Percentiles rank a stretch among this genome's conserved stretches.
phyloP scores from a whole-genome alignment of 2,113 vertebrate species.

The Vanacampus margaritifer region DNA sequence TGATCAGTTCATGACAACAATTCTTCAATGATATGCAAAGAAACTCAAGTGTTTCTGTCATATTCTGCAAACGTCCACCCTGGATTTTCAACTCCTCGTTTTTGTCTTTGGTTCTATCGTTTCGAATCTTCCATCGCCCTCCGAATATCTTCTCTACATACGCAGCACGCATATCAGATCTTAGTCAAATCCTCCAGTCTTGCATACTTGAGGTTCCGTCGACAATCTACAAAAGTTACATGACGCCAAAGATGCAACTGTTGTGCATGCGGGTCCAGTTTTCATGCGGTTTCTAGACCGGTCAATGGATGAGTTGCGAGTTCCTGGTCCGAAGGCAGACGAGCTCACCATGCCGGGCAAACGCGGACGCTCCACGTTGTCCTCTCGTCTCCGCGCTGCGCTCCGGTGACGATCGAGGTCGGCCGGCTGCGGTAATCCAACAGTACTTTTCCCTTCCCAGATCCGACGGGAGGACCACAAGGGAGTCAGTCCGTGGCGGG shows the following conservation, averaged over 20 bases:
- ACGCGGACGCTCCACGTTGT: slow-evolving; percentile 45
- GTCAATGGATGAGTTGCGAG: slow-evolving; percentile 40
- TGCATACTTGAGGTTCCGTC: background rate
- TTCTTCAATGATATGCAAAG: background rate
- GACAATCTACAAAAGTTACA: background rate
- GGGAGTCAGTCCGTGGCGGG: slow-evolving; percentile 17
- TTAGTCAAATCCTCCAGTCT: background rate
- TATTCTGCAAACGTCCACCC: background rate
- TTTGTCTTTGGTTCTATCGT: background rate
- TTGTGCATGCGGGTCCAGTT: slow-evolving; percentile 8
- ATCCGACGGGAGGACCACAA: slow-evolving; percentile 33
- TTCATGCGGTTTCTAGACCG: slow-evolving; percentile 8
- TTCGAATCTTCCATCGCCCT: background rate
- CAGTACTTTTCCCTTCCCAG: slow-evolving; percentile 29
- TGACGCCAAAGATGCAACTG: background rate
- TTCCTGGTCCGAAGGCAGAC: slow-evolving; percentile 39
- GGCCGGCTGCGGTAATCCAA: slow-evolving; percentile 41
- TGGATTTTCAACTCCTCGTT: background rate
- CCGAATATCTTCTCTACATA: background rate
- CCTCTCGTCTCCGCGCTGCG: too few species aligned
- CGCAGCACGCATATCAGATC: background rate
- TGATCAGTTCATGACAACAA: background rate
- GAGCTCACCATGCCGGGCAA: slow-evolving; percentile 57
- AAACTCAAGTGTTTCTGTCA: background rate
- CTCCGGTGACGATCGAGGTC: slow-evolving; percentile 34